Evolutionary conservation across 2,888 invertebrate species (phyloP).

Genomic region (Scelioninae gen. 2): DNA sequence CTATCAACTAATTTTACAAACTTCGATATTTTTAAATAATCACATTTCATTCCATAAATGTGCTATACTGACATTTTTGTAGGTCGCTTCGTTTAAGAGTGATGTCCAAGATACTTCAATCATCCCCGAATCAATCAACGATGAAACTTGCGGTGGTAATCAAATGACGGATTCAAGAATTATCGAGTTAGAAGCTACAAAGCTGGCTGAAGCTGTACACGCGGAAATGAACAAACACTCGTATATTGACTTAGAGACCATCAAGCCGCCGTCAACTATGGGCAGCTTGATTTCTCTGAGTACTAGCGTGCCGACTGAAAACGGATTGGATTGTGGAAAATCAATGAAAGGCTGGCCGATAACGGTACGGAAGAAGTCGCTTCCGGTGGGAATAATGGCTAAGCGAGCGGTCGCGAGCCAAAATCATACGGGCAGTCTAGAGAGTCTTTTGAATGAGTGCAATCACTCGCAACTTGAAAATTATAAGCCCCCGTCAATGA

Average conservation of each 20-base stretch:
- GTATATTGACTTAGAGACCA: slow-evolving; percentile 83
- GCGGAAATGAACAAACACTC: slow-evolving; percentile 73
- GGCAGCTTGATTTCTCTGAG: slow-evolving; percentile 81
- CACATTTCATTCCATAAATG: too few species aligned
- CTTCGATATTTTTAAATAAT: too few species aligned
- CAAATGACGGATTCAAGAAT: slow-evolving; percentile 82
- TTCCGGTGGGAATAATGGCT: slow-evolving; percentile 84
- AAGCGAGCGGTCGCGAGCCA: slow-evolving; percentile 82
- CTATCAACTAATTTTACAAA: too few species aligned
- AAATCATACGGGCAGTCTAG: slow-evolving; percentile 78
- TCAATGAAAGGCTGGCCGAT: slow-evolving; percentile 30
- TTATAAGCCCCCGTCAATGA: slow-evolving; percentile 88
- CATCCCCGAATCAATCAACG: slow-evolving; percentile 25
- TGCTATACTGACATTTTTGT: too few species aligned
- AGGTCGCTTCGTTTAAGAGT: slow-evolving; percentile 80
- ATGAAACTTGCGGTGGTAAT: slow-evolving; percentile 9
- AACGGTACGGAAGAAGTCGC: slow-evolving; percentile 79
- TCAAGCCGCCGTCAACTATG: slow-evolving; percentile 87
- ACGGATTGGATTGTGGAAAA: slow-evolving; percentile 13
- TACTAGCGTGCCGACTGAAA: slow-evolving; percentile 70
- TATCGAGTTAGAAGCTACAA: slow-evolving; percentile 86
- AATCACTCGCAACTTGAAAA: slow-evolving; percentile 85
- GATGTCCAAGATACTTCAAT: slow-evolving; percentile 76
- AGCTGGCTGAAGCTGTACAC: slow-evolving; percentile 79
- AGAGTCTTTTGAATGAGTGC: slow-evolving; percentile 79